Evolutionary conservation across 1,140 invertebrate genomes (phyloP).

Genomic region (Micrasema longulum): DNA sequence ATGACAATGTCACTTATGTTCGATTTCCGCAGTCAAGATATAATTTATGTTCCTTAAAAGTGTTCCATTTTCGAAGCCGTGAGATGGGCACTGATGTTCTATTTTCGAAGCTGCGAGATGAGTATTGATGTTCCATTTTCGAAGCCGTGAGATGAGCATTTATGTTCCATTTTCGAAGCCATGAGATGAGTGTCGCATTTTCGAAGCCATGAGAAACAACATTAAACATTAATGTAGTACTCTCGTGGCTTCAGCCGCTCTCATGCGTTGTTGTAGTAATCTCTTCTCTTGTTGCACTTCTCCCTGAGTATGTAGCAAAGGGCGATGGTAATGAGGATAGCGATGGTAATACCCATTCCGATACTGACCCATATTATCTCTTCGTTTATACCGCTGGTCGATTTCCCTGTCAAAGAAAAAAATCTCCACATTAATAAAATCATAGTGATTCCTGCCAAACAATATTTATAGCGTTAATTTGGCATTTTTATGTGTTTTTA

Average conservation of each 20-base stretch:
- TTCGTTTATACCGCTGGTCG: conserved; percentile 84
- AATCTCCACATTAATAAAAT: neutral
- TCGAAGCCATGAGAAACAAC: conserved; percentile 12
- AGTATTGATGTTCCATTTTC: too few relatives aligned
- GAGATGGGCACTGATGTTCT: too few relatives aligned
- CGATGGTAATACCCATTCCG: conserved; percentile 86
- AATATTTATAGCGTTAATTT: too few relatives aligned
- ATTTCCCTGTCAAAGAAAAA: conserved; percentile 71
- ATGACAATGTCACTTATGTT: too few relatives aligned
- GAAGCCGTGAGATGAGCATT: too few relatives aligned
- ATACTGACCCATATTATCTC: conserved; percentile 89
- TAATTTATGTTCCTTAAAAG: too few relatives aligned
- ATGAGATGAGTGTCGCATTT: too few relatives aligned
- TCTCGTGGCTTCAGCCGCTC: conserved; percentile 60
- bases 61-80: too few relatives aligned
- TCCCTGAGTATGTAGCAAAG: conserved; percentile 83
- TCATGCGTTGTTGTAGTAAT: conserved; percentile 79
- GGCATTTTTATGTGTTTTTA: too few relatives aligned
- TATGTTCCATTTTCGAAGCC: too few relatives aligned
- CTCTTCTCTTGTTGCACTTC: conserved; percentile 80
- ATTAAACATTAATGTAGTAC: conserved; percentile 63
- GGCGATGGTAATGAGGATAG: conserved; percentile 81
- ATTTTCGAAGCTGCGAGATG: too few relatives aligned
- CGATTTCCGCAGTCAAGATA: too few relatives aligned
- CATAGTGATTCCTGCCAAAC: neutral